These are phyloP conservation scores for Onthophagus sagittarius DNA, from an alignment of 2,888 invertebrate species.

Conservation along the genomic window DNA sequence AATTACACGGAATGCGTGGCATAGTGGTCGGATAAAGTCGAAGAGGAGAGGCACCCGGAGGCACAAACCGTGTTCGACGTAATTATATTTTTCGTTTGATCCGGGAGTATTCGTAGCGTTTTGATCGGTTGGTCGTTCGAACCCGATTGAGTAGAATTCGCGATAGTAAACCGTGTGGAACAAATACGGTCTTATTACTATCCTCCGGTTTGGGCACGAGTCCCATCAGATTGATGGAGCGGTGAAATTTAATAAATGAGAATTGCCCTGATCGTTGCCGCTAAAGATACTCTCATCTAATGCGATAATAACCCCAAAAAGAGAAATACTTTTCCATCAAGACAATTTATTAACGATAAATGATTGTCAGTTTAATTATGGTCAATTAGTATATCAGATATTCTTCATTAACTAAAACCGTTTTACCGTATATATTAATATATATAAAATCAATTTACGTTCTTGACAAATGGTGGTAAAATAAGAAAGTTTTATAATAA, in stretches of 20 bases:
- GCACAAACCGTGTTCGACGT: not conserved
- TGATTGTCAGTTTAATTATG: not conserved
- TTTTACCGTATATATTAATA: not conserved
- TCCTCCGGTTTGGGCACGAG: not conserved
- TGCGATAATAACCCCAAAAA: not conserved
- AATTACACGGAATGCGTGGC: conserved; percentile 22
- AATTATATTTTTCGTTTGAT: not conserved
- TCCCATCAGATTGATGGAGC: not conserved
- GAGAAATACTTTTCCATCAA: not conserved
- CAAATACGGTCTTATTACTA: not conserved
- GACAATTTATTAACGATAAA: not conserved
- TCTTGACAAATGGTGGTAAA: too few species aligned
- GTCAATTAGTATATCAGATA: not conserved
- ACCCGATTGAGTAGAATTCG: not conserved
- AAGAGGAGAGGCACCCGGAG: not conserved
- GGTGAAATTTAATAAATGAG: not conserved
- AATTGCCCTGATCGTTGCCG: not conserved
- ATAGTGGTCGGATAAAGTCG: not conserved
- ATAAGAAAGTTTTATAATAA: too few species aligned
- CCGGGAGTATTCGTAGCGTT: not conserved
- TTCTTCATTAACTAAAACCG: not conserved
- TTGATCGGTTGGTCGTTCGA: not conserved
- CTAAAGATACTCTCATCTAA: not conserved
- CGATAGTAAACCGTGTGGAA: not conserved
- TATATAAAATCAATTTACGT: too few species aligned